Conservation (phyloP, 2,113 vertebrate species). For the Marcusenius ussheri region DNA sequence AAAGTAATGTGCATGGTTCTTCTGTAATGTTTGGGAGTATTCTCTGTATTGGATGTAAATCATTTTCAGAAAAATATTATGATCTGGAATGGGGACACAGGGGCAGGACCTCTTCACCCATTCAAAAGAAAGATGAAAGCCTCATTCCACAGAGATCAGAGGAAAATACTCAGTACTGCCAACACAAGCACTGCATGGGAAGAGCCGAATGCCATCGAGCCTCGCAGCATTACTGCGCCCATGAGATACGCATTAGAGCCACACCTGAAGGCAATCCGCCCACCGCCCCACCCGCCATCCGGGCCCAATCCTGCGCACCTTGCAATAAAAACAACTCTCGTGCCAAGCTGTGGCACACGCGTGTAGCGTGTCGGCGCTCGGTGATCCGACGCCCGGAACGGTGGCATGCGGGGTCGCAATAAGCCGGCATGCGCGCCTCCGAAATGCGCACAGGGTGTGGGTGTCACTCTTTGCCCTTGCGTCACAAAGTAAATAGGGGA, state of each 20-base stretch:
- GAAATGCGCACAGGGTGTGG: conserved; percentile 24
- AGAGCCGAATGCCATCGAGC: conserved; percentile 71
- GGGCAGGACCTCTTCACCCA: conserved; percentile 54
- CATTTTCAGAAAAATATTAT: conserved; percentile 56
- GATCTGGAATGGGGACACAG: conserved; percentile 51
- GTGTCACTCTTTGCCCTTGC: conserved; percentile 41
- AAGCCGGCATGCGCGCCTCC: conserved; percentile 15
- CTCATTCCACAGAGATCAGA: conserved; percentile 59
- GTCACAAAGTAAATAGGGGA: conserved; percentile 39
- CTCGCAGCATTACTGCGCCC: conserved; percentile 63
- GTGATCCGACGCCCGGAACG: conserved; percentile 9
- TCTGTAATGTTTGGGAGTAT: conserved; percentile 40
- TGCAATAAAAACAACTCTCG: conserved; percentile 49
- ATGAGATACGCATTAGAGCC: conserved; percentile 53
- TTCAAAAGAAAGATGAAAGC: conserved; percentile 61
- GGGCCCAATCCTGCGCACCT: conserved; percentile 45
- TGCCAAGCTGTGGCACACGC: conserved; percentile 40
- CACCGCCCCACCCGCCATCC: not conserved
- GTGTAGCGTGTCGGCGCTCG: not conserved
- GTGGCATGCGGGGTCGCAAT: not conserved
- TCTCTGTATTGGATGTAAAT: conserved; percentile 49
- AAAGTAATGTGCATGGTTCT: conserved; percentile 30
- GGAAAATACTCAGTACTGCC: conserved; percentile 67
- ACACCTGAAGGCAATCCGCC: conserved; percentile 63
- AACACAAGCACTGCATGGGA: conserved; percentile 77